Evolutionary conservation across 2,113 vertebrate species (phyloP).

Genomic region (Albula glossodonta): DNA sequence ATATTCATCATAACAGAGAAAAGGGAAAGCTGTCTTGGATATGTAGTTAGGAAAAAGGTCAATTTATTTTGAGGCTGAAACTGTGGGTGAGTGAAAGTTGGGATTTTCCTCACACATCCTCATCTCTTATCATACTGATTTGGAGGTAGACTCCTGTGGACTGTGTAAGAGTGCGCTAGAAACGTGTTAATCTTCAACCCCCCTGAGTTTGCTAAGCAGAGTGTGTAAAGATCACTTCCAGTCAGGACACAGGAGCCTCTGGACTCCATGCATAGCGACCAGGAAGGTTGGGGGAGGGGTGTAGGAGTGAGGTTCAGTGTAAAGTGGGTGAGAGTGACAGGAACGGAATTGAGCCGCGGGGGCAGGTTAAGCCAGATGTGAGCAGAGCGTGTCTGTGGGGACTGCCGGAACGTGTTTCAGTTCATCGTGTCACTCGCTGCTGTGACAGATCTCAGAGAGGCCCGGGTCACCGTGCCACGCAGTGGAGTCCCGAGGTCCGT

Average conservation of each 20-base stretch:
- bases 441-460: slow-evolving; percentile 9
- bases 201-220: not conserved
- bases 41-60: not conserved
- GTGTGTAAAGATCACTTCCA: slow-evolving; percentile 8
- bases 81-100: not conserved
- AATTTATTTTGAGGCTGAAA: not conserved
- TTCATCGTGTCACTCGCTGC: not conserved
- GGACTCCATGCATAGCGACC: not conserved
- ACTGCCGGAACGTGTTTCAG: not conserved
- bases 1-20: not conserved
- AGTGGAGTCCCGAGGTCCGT: not conserved
- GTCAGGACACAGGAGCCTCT: not conserved
- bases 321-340: not conserved
- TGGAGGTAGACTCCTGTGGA: not conserved
- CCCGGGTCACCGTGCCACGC: not conserved
- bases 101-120: not conserved
- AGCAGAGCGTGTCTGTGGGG: not conserved
- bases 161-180: not conserved
- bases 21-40: not conserved
- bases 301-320: not conserved
- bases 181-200: not conserved
- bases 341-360: not conserved
- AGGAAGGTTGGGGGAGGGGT: not conserved
- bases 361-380: not conserved
- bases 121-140: not conserved